A percentile compares a stretch with the other conserved stretches of the same genome.
Conservation (phyloP, 2,113 vertebrate genomes). For the Octodon degus region DNA sequence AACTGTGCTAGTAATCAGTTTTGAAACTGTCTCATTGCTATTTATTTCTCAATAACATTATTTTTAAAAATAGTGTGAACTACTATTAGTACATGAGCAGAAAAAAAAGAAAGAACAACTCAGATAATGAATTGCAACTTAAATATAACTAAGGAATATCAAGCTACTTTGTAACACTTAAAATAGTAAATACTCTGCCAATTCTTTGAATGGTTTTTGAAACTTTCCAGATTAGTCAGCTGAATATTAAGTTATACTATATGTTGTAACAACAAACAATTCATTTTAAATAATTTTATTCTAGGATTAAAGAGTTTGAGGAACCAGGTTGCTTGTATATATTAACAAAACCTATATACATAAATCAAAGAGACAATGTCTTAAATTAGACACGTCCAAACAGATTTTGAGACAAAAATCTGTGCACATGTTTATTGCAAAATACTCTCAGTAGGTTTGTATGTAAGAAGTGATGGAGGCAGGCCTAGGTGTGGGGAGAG, state of each 20-base stretch:
- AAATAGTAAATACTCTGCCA: slow-evolving; percentile 22
- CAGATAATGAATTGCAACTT: slow-evolving; percentile 42
- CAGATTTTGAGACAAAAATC: background rate
- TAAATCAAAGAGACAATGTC: background rate
- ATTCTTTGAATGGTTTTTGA: background rate
- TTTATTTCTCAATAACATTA: too few species aligned
- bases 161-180: slow-evolving; percentile 1
- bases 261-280: background rate
- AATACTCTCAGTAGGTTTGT: background rate
- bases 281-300: slow-evolving; percentile 33
- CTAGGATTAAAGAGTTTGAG: background rate
- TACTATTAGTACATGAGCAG: too few species aligned
- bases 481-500: background rate
- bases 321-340: background rate
- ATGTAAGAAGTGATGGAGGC: background rate
- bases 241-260: slow-evolving; percentile 15
- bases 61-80: too few species aligned
- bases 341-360: slow-evolving; percentile 18
- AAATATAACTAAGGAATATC: background rate
- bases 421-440: background rate
- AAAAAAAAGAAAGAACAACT: background rate
- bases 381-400: background rate
- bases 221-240: slow-evolving; percentile 29
- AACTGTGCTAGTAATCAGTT: too few species aligned
- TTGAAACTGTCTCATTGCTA: too few species aligned